These are phyloP conservation scores for Phrynocephalus guinanensis DNA, from an alignment of 2,797 vertebrate species.

Conservation along the genomic window DNA sequence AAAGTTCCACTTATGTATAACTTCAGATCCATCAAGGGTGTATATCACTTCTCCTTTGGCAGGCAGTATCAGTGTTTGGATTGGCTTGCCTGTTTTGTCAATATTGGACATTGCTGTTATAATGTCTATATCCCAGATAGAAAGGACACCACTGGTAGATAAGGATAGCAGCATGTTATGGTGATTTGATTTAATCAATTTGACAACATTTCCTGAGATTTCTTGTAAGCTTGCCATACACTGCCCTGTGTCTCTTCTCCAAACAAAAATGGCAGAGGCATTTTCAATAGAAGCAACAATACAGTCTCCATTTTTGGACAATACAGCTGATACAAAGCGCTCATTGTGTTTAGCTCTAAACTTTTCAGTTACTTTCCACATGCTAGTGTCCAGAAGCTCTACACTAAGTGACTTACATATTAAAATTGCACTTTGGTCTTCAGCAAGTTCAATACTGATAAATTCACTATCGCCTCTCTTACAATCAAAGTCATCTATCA, in stretches of 20 bases:
- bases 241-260: slow-evolving; percentile 96
- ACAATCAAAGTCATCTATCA: slow-evolving; percentile 98
- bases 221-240: slow-evolving; percentile 99
- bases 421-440: slow-evolving; percentile 97
- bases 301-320: slow-evolving; percentile 96
- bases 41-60: slow-evolving; percentile 95
- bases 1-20: slow-evolving; percentile 98
- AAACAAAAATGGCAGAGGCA: slow-evolving; percentile 98
- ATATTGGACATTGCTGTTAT: slow-evolving; percentile 99
- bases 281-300: slow-evolving; percentile 99
- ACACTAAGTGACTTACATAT: slow-evolving; percentile 97
- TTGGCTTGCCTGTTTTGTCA: slow-evolving; percentile 97
- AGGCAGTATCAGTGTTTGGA: slow-evolving; percentile 90
- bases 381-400: slow-evolving; percentile 92
- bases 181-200: slow-evolving; percentile 95
- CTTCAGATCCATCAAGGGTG: slow-evolving; percentile 95
- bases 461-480: slow-evolving; percentile 94
- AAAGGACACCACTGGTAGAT: slow-evolving; percentile 96
- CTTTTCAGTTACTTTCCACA: slow-evolving; percentile 98
- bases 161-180: slow-evolving; percentile 97
- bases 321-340: slow-evolving; percentile 92
- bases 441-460: slow-evolving; percentile 93
- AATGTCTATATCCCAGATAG: slow-evolving; percentile 99
- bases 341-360: slow-evolving; percentile 97
- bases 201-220: slow-evolving; percentile 97